phyloP scores from a whole-genome alignment of 2,797 vertebrate species.

The Silurus aristotelis region DNA sequence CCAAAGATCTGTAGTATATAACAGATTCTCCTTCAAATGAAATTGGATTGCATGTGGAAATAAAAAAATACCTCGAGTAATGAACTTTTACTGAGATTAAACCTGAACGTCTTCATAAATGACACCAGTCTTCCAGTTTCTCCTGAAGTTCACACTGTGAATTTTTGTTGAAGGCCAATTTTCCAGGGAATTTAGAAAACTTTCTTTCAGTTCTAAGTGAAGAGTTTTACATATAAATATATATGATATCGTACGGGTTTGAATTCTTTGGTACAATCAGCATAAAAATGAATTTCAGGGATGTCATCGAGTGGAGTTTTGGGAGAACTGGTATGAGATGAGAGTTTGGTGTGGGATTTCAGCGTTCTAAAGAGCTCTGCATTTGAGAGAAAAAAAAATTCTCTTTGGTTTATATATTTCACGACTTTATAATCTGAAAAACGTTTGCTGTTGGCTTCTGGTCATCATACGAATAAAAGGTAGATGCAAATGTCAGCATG shows the following conservation, averaged over 20 bases:
- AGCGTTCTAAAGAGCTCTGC: background rate
- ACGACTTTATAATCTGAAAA: too few species aligned
- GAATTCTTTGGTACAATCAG: background rate
- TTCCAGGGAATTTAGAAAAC: background rate
- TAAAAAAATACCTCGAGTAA: too few species aligned
- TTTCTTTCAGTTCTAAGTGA: background rate
- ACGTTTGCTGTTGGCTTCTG: background rate
- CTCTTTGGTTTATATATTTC: too few species aligned
- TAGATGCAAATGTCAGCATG: conserved; percentile 7
- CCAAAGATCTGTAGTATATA: too few species aligned
- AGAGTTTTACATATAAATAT: too few species aligned
- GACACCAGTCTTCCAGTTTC: background rate
- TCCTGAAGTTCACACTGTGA: background rate
- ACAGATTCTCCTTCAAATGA: too few species aligned
- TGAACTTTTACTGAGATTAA: background rate
- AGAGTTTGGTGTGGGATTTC: background rate
- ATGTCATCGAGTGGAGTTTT: background rate
- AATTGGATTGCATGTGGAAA: too few species aligned
- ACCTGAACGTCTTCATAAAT: background rate
- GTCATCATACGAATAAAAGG: background rate
- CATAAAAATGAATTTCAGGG: background rate
- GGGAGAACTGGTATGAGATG: too few species aligned
- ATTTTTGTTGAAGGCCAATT: background rate
- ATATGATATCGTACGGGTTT: background rate
- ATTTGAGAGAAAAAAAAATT: background rate